These are phyloP conservation scores for Drosophila parabipectinata DNA, from an alignment of 1,140 invertebrate genomes.

Conservation along the genomic window DNA sequence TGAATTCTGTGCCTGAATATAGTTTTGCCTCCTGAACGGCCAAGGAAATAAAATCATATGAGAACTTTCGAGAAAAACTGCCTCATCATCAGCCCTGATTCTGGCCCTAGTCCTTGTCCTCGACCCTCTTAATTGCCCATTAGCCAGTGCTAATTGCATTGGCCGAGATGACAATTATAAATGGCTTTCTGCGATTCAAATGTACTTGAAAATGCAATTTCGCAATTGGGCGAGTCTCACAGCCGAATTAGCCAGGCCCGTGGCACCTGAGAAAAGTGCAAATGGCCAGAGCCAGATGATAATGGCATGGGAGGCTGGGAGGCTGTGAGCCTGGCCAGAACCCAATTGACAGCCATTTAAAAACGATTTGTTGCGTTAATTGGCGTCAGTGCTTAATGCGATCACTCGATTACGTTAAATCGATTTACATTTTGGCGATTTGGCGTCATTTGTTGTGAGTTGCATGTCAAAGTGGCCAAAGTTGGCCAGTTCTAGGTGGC, in stretches of 20 bases:
- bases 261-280: slow-evolving; percentile 13
- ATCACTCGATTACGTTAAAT: slow-evolving; percentile 52
- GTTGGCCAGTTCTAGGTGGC: too few relatives aligned
- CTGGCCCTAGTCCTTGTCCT: slow-evolving; percentile 4
- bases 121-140: slow-evolving; percentile 62
- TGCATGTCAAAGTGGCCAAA: not conserved
- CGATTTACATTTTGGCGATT: slow-evolving; percentile 34
- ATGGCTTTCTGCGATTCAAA: slow-evolving; percentile 56
- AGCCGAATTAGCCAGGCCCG: slow-evolving; percentile 1
- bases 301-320: not conserved
- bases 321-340: slow-evolving; percentile 1
- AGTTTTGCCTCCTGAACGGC: too few relatives aligned
- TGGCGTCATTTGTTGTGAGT: slow-evolving; percentile 5
- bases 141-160: slow-evolving; percentile 77
- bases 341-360: slow-evolving; percentile 46
- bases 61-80: slow-evolving; percentile 8
- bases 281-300: not conserved
- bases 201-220: slow-evolving; percentile 58
- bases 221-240: slow-evolving; percentile 11
- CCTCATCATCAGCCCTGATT: slow-evolving; percentile 25
- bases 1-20: slow-evolving; percentile 1
- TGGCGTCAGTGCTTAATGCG: slow-evolving; percentile 54
- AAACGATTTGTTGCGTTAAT: slow-evolving; percentile 66
- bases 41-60: not conserved
- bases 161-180: slow-evolving; percentile 76